phyloP scores from a whole-genome alignment of 2,113 vertebrate genomes.

The Proterorhinus semilunaris region DNA sequence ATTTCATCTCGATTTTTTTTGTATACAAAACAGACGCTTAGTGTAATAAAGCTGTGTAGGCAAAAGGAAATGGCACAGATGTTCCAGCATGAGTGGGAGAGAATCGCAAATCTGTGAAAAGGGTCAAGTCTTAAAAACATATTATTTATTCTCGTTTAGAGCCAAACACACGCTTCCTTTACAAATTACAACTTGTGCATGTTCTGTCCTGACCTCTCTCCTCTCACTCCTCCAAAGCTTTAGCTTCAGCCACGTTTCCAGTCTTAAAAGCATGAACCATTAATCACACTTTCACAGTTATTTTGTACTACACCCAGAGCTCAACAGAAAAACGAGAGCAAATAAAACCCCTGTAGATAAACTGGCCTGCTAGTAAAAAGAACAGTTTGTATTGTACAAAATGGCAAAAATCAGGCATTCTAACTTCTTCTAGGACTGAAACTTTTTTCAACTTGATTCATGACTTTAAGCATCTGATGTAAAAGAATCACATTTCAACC shows the following conservation, averaged over 20 bases:
- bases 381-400: neutral
- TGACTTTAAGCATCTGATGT: neutral
- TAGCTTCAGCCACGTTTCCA: neutral
- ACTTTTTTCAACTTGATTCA: neutral
- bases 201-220: neutral
- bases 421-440: neutral
- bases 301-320: neutral
- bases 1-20: no score
- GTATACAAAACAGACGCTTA: no score
- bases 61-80: conserved; percentile 8
- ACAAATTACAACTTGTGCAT: neutral
- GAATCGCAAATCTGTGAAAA: neutral
- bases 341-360: neutral
- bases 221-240: neutral
- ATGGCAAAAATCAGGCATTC: neutral
- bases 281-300: neutral
- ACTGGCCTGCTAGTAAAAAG: neutral
- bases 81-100: neutral
- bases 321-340: neutral
- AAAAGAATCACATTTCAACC: neutral
- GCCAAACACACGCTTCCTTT: neutral
- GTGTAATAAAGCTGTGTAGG: no score
- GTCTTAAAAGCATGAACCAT: neutral
- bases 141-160: neutral
- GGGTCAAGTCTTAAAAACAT: neutral